Evolutionary conservation across 2,888 invertebrate species (phyloP), one percentile per base, ranked within the genome.

Genomic region (Acutogordius australiensis): DNA sequence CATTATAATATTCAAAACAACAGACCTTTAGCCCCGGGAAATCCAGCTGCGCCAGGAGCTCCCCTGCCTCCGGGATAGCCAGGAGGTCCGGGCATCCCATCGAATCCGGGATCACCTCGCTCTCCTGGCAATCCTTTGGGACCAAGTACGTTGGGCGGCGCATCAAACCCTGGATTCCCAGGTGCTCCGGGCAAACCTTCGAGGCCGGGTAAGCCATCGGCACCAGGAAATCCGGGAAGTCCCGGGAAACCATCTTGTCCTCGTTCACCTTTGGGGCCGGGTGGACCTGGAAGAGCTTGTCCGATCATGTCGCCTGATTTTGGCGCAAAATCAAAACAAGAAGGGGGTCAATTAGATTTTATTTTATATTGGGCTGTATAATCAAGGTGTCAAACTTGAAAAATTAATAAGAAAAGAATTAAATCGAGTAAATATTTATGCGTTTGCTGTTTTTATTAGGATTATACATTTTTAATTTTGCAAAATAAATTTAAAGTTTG

Each of bases 211-310:
- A 4, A 28, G 13, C 58, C 58, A 29, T 57, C 58, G 4, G 4
- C 29, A 18, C 86, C 86, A 64, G 80, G 76, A n/a, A 81, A 77
- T 45, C 86, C 86, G 74, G 85, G 84, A 28, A 78, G 75, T 28
- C 86, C 86, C 28, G 81, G 79, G 68, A 81, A 84, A 51, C 86
- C 86, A 45, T 77, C 76, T 63, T 78, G 76, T 62, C 86, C 85
- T 70, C 77, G 78, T 23, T 66, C 65, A 30, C 73, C 73, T 45
- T 66, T 66, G 1, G 78, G 77, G 4, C 86, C 86, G 60, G 78
- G 73, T 2, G 76, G 72, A 45, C 86, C 86, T 30, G 79, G 73
- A 8, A 51, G 26, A 26, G n/a, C 51, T 23, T 26, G 8, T 23
- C 51, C 51, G 23, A 51, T 51, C 13, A 51, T 23, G 23, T 8